These are phyloP conservation scores for Bombus breviceps DNA, from an alignment of 1,140 invertebrate genomes.

Conservation along the genomic window DNA sequence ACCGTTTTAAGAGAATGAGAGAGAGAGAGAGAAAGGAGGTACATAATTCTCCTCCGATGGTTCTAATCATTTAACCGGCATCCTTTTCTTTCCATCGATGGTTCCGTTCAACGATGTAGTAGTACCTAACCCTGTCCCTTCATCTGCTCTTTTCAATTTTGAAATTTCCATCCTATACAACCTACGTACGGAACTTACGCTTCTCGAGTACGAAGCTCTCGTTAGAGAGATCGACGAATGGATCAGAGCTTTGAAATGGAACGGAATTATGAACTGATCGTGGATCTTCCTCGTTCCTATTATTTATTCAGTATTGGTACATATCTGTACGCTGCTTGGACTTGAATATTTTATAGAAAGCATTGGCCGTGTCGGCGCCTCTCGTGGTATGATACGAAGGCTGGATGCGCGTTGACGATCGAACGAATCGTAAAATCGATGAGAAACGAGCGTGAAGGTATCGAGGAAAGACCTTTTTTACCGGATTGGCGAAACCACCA, in stretches of 20 bases:
- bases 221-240: constrained; percentile 55
- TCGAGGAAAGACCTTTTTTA: constrained; percentile 17
- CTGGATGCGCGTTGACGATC: constrained; percentile 50
- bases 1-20: too few species aligned
- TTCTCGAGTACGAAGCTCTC: constrained; percentile 49
- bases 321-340: constrained; percentile 53
- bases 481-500: constrained; percentile 25
- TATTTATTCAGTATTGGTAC: constrained; percentile 63
- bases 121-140: not conserved
- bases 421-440: constrained; percentile 56
- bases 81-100: not conserved
- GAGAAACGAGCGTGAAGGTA: constrained; percentile 30
- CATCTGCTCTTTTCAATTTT: constrained; percentile 10
- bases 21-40: not conserved
- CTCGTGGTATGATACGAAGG: not conserved
- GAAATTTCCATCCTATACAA: constrained; percentile 32
- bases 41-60: not conserved
- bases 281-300: constrained; percentile 42
- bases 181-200: constrained; percentile 1
- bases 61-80: not conserved
- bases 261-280: constrained; percentile 63
- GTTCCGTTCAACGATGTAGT: not conserved
- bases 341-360: constrained; percentile 65
- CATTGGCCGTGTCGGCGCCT: constrained; percentile 45
- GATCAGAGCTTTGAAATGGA: constrained; percentile 51